Base-by-base conservation (phyloP, 2,797 vertebrate genomes). In the Sebastes itinus region DNA sequence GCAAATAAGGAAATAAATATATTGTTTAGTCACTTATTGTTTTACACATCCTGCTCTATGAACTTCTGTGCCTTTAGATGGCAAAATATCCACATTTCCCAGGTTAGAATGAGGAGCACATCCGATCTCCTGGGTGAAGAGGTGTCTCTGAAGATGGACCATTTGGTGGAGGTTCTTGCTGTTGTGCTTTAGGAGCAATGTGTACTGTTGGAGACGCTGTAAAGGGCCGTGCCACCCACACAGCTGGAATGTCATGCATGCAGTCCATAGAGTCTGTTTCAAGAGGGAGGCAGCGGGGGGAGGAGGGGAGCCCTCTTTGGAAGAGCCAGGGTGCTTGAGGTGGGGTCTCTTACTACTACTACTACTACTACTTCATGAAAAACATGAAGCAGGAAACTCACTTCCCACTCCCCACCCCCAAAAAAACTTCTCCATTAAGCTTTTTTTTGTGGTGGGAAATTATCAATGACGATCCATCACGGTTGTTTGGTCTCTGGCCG, bases 171-270 rank as follows among this genome's bases (percentile, higher is more conserved):
- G 82, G 88, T 80, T 83, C 74, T 91, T 20, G 88, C 84, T 78
- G 66, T 80, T 93, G 86, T 79, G 91, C 86, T 90, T 87, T 73
- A 78, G 86, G 87, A 94, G 85, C 75, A 80, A 81, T 86, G 85
- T 94, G 95, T 95, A 90, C 95, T 88, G 95, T 83, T 94, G 94
- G 94, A 96, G 95, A 94, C 94, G 94, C 93, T 92, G 94, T 95
- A 95, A 96, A 96, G 92, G 91, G 90, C 90, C 69, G 88, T 96
- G 93, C 97, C 97, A 97, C 96, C 96, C 97, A 97, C 96, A 95
- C 96, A 92, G 96, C 95, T 96, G 97, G 96, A 97, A 98, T 97
- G 96, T 95, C 92, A 96, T 95, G 95, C 94, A 96, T 96, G 97
- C 95, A 96, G 96, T 96, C 94, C 93, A 96, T 95, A 96, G 94